Conservation (phyloP, 1,140 invertebrate genomes). For the Euwallacea similis region DNA sequence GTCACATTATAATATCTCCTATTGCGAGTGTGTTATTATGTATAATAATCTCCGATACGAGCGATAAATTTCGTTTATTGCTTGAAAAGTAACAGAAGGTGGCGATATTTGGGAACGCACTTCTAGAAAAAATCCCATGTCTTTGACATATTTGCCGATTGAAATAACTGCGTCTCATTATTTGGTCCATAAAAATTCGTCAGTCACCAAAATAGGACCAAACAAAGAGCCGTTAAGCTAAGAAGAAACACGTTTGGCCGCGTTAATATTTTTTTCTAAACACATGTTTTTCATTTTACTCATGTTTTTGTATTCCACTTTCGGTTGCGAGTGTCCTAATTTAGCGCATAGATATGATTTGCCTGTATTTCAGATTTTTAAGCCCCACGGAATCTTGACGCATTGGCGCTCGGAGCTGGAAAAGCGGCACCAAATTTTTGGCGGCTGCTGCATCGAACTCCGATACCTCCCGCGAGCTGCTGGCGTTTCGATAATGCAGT, state of each 20-base stretch:
- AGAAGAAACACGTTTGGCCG: background rate
- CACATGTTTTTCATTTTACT: background rate
- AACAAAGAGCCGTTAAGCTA: background rate
- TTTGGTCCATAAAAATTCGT: background rate
- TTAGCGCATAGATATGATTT: too few species aligned
- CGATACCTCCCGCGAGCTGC: too few species aligned
- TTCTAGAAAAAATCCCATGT: background rate
- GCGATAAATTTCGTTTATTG: background rate
- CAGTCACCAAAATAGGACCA: background rate
- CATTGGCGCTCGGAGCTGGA: too few species aligned
- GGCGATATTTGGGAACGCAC: background rate
- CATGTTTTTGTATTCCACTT: background rate
- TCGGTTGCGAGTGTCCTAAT: too few species aligned
- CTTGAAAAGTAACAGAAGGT: background rate
- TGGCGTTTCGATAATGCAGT: too few species aligned
- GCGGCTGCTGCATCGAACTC: too few species aligned
- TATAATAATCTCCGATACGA: background rate
- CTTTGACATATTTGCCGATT: background rate
- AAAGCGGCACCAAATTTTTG: too few species aligned
- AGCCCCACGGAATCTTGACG: too few species aligned
- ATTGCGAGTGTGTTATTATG: background rate
- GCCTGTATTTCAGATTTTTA: too few species aligned
- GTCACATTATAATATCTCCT: background rate
- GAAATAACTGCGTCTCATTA: background rate
- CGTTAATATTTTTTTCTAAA: background rate